Conservation (phyloP, 1,140 invertebrate species). For the Caenorhabditis latens region DNA sequence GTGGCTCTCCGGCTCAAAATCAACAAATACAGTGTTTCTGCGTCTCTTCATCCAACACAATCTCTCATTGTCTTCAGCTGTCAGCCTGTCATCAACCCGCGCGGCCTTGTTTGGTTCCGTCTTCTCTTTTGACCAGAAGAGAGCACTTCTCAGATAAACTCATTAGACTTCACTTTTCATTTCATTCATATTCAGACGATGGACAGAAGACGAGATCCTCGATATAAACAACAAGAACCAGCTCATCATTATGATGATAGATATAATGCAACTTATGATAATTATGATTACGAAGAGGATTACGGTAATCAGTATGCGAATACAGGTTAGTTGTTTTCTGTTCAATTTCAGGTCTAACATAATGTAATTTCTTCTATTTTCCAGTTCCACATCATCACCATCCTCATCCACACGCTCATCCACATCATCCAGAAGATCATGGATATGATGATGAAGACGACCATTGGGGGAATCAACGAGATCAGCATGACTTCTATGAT, state of each 20-base stretch:
- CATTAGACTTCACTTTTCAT: constrained; percentile 40
- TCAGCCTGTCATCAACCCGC: constrained; percentile 37
- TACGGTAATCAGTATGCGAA: constrained; percentile 48
- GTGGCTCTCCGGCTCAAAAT: constrained; percentile 47
- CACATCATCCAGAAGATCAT: constrained; percentile 45
- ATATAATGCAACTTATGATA: constrained; percentile 13
- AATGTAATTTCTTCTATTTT: background rate
- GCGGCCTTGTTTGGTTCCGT: constrained; percentile 54
- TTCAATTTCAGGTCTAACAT: too few species aligned
- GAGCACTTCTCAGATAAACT: constrained; percentile 31
- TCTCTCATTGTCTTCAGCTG: constrained; percentile 33
- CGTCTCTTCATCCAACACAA: constrained; percentile 8
- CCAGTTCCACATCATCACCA: constrained; percentile 25
- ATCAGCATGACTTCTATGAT: constrained; percentile 31
- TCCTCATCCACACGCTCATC: constrained; percentile 17
- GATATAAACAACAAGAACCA: constrained; percentile 33
- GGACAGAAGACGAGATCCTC: constrained; percentile 23
- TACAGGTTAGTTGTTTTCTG: background rate
- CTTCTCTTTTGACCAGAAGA: constrained; percentile 26
- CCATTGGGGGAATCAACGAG: constrained; percentile 16
- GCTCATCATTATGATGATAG: constrained; percentile 49
- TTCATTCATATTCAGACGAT: constrained; percentile 22
- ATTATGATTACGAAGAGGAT: constrained; percentile 50
- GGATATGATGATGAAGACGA: constrained; percentile 43
- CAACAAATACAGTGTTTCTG: constrained; percentile 34